Conservation (phyloP, 1,140 invertebrate species). For the Alviniconcha marisindica region DNA sequence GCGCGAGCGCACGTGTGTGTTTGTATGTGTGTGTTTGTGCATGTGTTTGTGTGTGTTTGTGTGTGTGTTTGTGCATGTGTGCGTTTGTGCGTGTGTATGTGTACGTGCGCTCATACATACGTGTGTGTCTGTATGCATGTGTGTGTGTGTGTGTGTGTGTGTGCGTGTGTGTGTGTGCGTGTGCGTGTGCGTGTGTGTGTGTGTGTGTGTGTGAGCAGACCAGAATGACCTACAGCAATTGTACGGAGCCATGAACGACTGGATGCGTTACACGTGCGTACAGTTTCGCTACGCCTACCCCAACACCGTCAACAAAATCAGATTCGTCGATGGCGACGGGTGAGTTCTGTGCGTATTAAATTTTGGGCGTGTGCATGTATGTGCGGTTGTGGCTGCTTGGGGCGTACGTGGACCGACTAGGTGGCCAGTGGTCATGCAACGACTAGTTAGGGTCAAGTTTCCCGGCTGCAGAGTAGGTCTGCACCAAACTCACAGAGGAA, state of each 20-base stretch:
- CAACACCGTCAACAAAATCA: slow-evolving; percentile 13
- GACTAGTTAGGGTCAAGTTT: too few species aligned
- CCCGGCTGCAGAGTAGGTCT: too few species aligned
- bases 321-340: slow-evolving; percentile 30
- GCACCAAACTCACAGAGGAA: too few species aligned
- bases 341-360: too few species aligned
- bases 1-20: not conserved
- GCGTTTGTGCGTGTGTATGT: not conserved
- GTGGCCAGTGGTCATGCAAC: too few species aligned
- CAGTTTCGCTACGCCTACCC: not conserved
- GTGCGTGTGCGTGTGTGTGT: slow-evolving; percentile 10
- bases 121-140: not conserved
- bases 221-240: not conserved
- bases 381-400: too few species aligned
- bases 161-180: not conserved
- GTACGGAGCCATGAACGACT: slow-evolving; percentile 28
- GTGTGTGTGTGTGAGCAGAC: slow-evolving; percentile 31
- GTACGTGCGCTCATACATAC: not conserved
- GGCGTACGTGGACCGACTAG: too few species aligned
- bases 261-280: slow-evolving; percentile 35
- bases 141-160: not conserved
- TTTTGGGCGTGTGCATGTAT: too few species aligned
- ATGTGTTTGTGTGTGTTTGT: not conserved
- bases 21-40: not conserved
- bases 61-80: not conserved